Evolutionary conservation across 2,113 vertebrate genomes (phyloP).

Genomic region (Menidia beryllina): DNA sequence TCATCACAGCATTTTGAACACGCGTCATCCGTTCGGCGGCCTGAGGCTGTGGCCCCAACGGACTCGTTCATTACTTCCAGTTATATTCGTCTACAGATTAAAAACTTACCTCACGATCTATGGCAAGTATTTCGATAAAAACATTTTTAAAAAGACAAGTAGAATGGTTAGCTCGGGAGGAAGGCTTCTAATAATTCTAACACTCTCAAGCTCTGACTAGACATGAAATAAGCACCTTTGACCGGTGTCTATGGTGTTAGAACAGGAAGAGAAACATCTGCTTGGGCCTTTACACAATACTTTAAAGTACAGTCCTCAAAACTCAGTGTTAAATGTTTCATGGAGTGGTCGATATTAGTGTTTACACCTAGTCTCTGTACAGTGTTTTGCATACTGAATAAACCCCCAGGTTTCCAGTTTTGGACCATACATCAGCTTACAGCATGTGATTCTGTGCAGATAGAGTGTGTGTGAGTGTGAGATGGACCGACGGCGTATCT

Average conservation of each 20-base stretch:
- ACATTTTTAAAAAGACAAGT: conserved; percentile 64
- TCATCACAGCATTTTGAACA: conserved; percentile 22
- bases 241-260: conserved; percentile 60
- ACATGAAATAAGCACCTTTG: conserved; percentile 62
- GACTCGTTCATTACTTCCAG: conserved; percentile 26
- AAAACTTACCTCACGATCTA: conserved; percentile 50
- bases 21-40: conserved; percentile 8
- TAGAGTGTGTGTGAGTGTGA: conserved; percentile 47
- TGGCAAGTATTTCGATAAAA: conserved; percentile 71
- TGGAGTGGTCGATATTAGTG: conserved; percentile 57
- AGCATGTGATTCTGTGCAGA: conserved; percentile 58
- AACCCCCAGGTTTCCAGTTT: conserved; percentile 60
- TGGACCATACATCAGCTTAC: conserved; percentile 57
- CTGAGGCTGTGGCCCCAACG: background rate
- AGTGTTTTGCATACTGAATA: conserved; percentile 57
- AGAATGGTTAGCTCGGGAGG: conserved; percentile 66
- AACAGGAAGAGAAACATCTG: conserved; percentile 59
- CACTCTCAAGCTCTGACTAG: conserved; percentile 60
- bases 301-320: conserved; percentile 27
- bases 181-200: conserved; percentile 61
- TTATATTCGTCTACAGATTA: conserved; percentile 57
- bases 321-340: conserved; percentile 47
- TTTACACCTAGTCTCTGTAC: conserved; percentile 54
- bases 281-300: conserved; percentile 64
- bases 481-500: conserved; percentile 13